Conservation (phyloP, 1,140 invertebrate species). For the Drosophila hydei region DNA sequence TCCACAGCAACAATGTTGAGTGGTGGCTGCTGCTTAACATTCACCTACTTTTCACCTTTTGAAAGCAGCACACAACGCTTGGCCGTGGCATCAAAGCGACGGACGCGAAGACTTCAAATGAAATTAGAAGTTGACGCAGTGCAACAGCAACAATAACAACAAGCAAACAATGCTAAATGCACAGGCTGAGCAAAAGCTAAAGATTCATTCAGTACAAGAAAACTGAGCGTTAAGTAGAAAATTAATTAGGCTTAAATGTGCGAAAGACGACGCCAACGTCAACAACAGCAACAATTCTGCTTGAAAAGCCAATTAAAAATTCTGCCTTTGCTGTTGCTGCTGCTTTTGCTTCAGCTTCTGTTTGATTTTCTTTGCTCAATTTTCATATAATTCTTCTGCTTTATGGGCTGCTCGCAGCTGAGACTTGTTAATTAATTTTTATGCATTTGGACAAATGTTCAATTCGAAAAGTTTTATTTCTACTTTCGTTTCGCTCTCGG, state of each 20-base stretch:
- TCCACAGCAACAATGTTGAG: constrained; percentile 60
- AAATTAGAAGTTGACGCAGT: constrained; percentile 81
- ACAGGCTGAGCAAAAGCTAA: constrained; percentile 27
- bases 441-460: constrained; percentile 77
- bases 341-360: constrained; percentile 3
- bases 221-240: constrained; percentile 75
- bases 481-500: constrained; percentile 68
- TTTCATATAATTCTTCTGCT: constrained; percentile 42
- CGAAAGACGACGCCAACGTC: constrained; percentile 52
- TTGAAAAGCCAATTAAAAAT: constrained; percentile 78
- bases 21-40: constrained; percentile 64
- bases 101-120: constrained; percentile 65
- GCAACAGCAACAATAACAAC: constrained; percentile 36
- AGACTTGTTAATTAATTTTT: constrained; percentile 77
- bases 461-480: constrained; percentile 62
- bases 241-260: constrained; percentile 82
- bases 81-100: constrained; percentile 78
- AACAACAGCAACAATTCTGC: constrained; percentile 37
- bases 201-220: constrained; percentile 36
- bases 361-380: constrained; percentile 7
- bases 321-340: constrained; percentile 52
- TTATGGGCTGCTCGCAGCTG: constrained; percentile 19
- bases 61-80: constrained; percentile 61
- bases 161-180: constrained; percentile 70
- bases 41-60: constrained; percentile 81